Evolutionary conservation across 2,113 vertebrate genomes (phyloP), one percentile per base, ranked within the genome.

Genomic region (Butastur rufipennis): DNA sequence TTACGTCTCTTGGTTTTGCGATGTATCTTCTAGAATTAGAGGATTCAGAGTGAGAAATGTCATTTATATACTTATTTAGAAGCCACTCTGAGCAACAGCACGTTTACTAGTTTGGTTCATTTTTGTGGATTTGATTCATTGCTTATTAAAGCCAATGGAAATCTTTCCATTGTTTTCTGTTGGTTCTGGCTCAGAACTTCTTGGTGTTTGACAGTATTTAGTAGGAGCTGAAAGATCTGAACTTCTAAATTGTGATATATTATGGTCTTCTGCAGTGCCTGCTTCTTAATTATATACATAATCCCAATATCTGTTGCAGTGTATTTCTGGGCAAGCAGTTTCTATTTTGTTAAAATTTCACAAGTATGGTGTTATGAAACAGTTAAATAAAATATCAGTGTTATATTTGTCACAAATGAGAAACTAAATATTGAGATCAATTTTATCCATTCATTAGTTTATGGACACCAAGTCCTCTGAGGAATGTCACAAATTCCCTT

Each of bases 401-500:
- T 95, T 94, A 45, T 94, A 95, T 97, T 97, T 97, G 97, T 97
- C 96, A 97, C 95, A 97, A 97, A 90, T 16, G 50, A 94, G 96
- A 96, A 97, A 93, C 94, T 95, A 82, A 98, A 94, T 95, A 94
- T 92, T 86, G 79, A 96, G 96, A 96, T 96, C 15, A 12, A 88
- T 95, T 97, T 97, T 96, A 98, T 97, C 97, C 97, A 92, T 97
- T 97, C 97, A 92, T 96, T 97, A 97, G 96, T 98, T 98, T 97
- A 97, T 93, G 96, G 98, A 98, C 97, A 98, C 90, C 1, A 1
- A 95, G 94, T 97, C 90, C 97, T 96, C 96, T 59, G 90, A 98
- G 98, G 97, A 98, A 96, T 97, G 97, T 97, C 97, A 97, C 97
- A 95, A 98, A 98, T 97, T 97, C 98, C 97, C 98, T 97, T 87